These are phyloP conservation scores for Mechanitis messenoides DNA, from an alignment of 2,888 invertebrate genomes.

Conservation along the genomic window DNA sequence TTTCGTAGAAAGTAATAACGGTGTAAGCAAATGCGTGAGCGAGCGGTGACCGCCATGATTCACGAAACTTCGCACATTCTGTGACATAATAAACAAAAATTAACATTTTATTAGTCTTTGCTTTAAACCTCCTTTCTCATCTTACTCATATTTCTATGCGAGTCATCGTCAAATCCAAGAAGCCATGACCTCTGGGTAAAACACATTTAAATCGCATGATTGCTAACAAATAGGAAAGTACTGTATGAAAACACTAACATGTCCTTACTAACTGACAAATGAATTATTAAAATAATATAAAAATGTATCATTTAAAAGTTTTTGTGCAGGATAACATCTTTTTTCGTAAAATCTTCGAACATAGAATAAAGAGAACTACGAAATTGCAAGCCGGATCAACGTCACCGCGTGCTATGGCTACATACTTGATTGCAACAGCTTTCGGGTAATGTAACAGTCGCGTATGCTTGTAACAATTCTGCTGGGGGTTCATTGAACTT, in stretches of 20 bases:
- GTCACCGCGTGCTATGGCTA: conserved; percentile 24
- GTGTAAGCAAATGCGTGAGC: conserved; percentile 51
- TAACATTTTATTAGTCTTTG: conserved; percentile 61
- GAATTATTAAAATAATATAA: too few species aligned
- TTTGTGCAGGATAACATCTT: too few species aligned
- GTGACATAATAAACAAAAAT: conserved; percentile 73
- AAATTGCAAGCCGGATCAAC: conserved; percentile 9
- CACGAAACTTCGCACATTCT: conserved; percentile 57
- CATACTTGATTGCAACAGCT: conserved; percentile 61
- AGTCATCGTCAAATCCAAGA: conserved; percentile 40
- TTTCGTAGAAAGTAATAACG: conserved; percentile 72
- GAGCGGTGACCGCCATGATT: conserved; percentile 48
- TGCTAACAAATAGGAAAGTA: not conserved
- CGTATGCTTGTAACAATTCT: conserved; percentile 72
- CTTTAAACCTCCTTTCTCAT: conserved; percentile 51
- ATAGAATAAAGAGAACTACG: not conserved
- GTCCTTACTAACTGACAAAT: too few species aligned
- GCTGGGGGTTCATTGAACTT: conserved; percentile 72
- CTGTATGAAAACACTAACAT: not conserved
- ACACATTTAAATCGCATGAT: not conserved
- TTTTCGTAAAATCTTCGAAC: too few species aligned
- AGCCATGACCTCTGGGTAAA: conserved; percentile 16
- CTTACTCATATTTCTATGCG: conserved; percentile 48
- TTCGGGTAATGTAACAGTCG: conserved; percentile 75
- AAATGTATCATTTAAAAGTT: too few species aligned